Evolutionary conservation across 2,888 invertebrate species (phyloP), one percentile per base, ranked within the genome.

Genomic region (Xanthia icteritia): DNA sequence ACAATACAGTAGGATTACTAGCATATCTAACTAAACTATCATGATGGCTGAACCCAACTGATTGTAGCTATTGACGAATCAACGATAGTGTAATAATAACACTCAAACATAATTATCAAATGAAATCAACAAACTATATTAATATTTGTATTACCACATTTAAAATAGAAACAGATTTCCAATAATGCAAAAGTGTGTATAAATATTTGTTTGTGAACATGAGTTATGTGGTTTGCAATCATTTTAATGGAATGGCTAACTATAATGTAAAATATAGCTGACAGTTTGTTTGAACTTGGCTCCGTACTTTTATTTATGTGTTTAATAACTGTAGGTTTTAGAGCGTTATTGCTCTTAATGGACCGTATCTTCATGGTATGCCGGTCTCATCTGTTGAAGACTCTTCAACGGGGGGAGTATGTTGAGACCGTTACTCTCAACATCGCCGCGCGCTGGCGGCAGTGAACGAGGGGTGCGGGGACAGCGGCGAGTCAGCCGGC

Each of bases 241-340:
- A 78, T 77, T 83, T 77, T 77, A 83, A 83, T 77, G 72, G 64
- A 83, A 71, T 60, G 60, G 69, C 71, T 67, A 68, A 66, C 70
- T 86, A 56, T 65, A n/a, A 56, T 64, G 69, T 69, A 58, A 72
- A 77, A 83, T 82, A 82, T 56, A 42, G 11, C 36, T 45, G 60
- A 51, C 39, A 76, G n/a, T 58, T 70, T 69, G 71, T 86, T 69
- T 83, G 61, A 65, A 77, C 36, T 66, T 69, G 31, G 39, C 11
- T 42, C 27, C 15, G 42, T 66, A 39, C 17, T 83, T 86, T 75
- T 82, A 82, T 86, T 73, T 73, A 84, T 73, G 72, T 76, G 63
- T 71, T 75, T 84, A 79, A 68, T 86, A 83, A 83, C 78, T 68
- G 71, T 83, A 36, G 17, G 23, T 83, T 74, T 58, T 67, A 56